These are phyloP conservation scores for Mohoua ochrocephala DNA, from an alignment of 2,113 vertebrate species.

Conservation along the genomic window DNA sequence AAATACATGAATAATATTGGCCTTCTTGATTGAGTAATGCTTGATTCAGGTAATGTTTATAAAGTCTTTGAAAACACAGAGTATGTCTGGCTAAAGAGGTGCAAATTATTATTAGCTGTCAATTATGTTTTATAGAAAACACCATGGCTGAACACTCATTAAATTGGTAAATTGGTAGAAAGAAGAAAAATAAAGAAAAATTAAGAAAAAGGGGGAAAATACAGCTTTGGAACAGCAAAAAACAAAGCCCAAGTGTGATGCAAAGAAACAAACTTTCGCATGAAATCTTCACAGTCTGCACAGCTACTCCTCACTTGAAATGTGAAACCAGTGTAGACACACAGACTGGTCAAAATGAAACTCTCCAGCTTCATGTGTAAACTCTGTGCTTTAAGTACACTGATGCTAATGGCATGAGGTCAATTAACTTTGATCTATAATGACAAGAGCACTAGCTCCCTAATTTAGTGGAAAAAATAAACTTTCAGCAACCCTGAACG, in stretches of 20 bases:
- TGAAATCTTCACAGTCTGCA: background rate
- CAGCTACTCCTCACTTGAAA: background rate
- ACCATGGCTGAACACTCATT: background rate
- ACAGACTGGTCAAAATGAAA: background rate
- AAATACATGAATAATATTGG: background rate
- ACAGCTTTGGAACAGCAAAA: background rate
- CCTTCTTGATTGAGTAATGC: background rate
- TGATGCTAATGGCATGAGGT: background rate
- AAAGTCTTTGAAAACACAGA: background rate
- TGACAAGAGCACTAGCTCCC: background rate
- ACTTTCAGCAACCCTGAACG: background rate
- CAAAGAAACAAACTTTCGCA: background rate
- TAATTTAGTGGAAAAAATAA: conserved; percentile 18
- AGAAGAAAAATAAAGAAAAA: background rate
- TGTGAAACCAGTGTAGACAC: background rate
- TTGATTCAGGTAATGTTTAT: background rate
- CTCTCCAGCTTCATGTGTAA: background rate
- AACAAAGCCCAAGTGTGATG: background rate
- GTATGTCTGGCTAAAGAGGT: background rate
- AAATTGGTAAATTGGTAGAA: background rate
- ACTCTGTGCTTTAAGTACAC: background rate
- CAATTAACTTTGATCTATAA: background rate
- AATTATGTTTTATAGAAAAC: background rate
- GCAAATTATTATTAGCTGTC: background rate
- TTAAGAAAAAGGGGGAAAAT: background rate